These are phyloP conservation scores for Papilio elwesi DNA, from an alignment of 2,888 invertebrate species.

Conservation along the genomic window DNA sequence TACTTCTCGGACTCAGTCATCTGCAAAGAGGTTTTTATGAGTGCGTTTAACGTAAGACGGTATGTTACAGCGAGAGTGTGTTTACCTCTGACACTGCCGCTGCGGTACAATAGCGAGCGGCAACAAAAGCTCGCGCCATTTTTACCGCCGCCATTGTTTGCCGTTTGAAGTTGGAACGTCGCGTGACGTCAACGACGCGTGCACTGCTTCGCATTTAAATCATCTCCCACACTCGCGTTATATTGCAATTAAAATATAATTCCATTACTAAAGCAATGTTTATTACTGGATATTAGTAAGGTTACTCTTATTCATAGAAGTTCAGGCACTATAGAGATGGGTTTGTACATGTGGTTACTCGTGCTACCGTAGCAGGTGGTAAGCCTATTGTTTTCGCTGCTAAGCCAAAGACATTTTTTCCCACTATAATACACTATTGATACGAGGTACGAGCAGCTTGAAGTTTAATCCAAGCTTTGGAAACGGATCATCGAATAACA, in stretches of 20 bases:
- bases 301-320: no score
- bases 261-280: constrained; percentile 29
- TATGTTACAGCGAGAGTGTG: constrained; percentile 41
- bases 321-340: no score
- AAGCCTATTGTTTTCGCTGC: neutral
- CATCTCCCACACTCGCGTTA: constrained; percentile 61
- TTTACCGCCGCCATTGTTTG: constrained; percentile 75
- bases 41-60: constrained; percentile 1
- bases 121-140: constrained; percentile 82
- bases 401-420: neutral
- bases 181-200: constrained; percentile 78
- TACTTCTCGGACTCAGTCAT: neutral
- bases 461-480: no score
- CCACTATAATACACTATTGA: neutral
- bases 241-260: constrained; percentile 43
- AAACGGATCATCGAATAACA: no score
- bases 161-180: constrained; percentile 78
- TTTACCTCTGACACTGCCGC: constrained; percentile 51
- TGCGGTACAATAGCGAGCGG: constrained; percentile 65
- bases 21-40: neutral
- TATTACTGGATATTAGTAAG: constrained; percentile 45
- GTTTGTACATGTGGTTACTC: neutral
- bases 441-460: no score
- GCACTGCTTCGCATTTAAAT: constrained; percentile 78
- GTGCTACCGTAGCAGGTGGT: neutral